A percentile compares a stretch with the other conserved stretches of the same genome.
Conservation (phyloP, 1,140 invertebrate species). For the Cydia amplana region DNA sequence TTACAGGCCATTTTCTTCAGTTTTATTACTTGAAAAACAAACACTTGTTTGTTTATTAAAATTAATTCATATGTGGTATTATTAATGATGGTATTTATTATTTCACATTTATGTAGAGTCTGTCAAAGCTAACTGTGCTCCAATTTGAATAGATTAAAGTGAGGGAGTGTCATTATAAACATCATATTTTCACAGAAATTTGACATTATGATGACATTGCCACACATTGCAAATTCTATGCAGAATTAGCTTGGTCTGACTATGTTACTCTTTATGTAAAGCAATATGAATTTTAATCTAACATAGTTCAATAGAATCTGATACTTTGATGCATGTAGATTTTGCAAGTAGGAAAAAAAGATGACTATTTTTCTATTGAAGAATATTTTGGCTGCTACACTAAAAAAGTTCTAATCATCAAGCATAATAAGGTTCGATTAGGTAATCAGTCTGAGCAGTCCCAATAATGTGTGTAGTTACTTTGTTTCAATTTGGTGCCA, state of each 20-base stretch:
- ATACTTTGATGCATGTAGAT: background rate
- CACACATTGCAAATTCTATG: background rate
- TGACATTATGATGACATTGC: too few relatives aligned
- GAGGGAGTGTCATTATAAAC: too few relatives aligned
- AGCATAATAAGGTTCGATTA: background rate
- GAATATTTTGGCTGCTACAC: background rate
- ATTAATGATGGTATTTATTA: constrained; percentile 7
- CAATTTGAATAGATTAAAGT: too few relatives aligned
- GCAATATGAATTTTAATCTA: background rate
- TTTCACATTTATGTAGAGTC: background rate
- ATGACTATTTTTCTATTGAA: background rate
- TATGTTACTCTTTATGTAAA: background rate
- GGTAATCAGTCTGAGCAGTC: background rate
- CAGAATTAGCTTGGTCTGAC: background rate
- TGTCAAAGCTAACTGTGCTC: too few relatives aligned
- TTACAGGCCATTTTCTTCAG: background rate
- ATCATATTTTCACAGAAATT: too few relatives aligned
- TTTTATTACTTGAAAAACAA: background rate
- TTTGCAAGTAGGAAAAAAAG: background rate
- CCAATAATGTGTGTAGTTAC: background rate
- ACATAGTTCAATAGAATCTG: background rate
- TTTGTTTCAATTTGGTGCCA: background rate
- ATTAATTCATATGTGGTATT: background rate
- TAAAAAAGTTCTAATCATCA: background rate
- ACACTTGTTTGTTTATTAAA: background rate